A percentile compares a stretch with the other conserved stretches of the same genome.
Evolutionary conservation across 2,797 vertebrate genomes (phyloP).

Genomic region (Percopsis omiscomaycus): DNA sequence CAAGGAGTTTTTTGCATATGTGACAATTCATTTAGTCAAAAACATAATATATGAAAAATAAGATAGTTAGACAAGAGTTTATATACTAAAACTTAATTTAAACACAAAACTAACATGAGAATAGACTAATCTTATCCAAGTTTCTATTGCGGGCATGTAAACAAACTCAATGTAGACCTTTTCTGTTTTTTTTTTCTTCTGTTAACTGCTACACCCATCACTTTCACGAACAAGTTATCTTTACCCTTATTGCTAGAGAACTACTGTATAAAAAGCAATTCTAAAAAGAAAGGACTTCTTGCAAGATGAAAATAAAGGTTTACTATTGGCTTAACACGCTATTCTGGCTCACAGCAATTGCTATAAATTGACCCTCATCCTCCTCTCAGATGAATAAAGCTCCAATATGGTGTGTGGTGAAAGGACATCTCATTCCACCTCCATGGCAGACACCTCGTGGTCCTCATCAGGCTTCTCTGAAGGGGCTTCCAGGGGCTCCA

Average conservation of each 20-base stretch:
- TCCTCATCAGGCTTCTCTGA: conserved; percentile 74
- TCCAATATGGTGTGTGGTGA: conserved; percentile 27
- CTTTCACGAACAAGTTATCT: no score
- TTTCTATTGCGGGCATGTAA: conserved; percentile 25
- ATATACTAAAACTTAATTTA: conserved; percentile 21
- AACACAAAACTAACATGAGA: conserved; percentile 1
- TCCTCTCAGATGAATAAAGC: conserved; percentile 23
- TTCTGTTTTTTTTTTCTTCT: conserved; percentile 9
- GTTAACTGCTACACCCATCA: conserved; percentile 9
- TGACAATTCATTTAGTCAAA: conserved; percentile 33
- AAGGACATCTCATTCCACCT: conserved; percentile 82
- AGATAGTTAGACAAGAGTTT: conserved; percentile 30
- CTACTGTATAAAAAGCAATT: conserved; percentile 48
- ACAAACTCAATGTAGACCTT: background rate
- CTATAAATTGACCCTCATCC: conserved; percentile 25
- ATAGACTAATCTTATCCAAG: background rate
- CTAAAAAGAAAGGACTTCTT: conserved; percentile 39
- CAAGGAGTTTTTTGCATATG: conserved; percentile 29
- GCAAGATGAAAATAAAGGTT: conserved; percentile 28
- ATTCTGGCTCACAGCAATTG: conserved; percentile 38
- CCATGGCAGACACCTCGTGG: conserved; percentile 83
- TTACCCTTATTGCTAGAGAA: conserved; percentile 26
- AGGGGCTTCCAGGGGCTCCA: conserved; percentile 56
- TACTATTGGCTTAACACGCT: conserved; percentile 16
- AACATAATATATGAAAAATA: conserved; percentile 29